Base-by-base conservation (phyloP, 2,113 vertebrate genomes). In the Cromileptes altivelis region DNA sequence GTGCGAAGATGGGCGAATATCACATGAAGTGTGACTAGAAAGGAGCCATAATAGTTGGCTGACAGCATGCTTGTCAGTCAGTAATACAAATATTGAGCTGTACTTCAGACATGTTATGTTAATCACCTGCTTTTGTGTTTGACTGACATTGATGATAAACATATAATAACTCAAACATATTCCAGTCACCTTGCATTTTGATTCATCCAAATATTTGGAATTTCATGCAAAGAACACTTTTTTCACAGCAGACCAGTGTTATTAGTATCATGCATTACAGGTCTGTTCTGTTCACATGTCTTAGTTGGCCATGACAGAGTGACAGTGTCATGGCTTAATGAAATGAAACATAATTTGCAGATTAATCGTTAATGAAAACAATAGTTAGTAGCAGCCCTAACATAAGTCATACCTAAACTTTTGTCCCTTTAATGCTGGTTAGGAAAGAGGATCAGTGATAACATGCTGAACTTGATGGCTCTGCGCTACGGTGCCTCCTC, bases 391-490 rank as follows among this genome's bases (percentile, higher is more conserved):
- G 37, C 13, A 30, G 23, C 12, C 40, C 52, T 33, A 56, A 45
- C 13, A 27, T 17, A 40, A 61, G 25, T 70, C 14, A n/a, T 11
- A 25, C 3, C 7, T 65, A 11, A 71, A n/a, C 13, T 52, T 13
- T 30, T 86, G 6, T 40, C 14, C n/a, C 8, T 2, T 50, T 25
- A 74, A 12, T 86, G 15, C 75, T 33, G 47, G 12, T 60, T 55
- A 96, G 95, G 92, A 70, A 61, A 63, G 15, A 86, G 4, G 13
- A 15, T 94, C 45, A 92, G 55, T 0, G 93, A 96, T 53, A 74
- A 89, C 15, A 81, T 95, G 80, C 87, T 96, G 33, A 95, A 94
- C 60, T 37, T 96, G 70, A 80, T 94, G 84, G 87, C 85, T 40
- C 49, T 96, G 62, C 93, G 94, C 3, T 94, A 95, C 0, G 89